These are phyloP conservation scores for Paramormyrops hopkinsi DNA, from an alignment of 2,797 vertebrate genomes.

Conservation along the genomic window DNA sequence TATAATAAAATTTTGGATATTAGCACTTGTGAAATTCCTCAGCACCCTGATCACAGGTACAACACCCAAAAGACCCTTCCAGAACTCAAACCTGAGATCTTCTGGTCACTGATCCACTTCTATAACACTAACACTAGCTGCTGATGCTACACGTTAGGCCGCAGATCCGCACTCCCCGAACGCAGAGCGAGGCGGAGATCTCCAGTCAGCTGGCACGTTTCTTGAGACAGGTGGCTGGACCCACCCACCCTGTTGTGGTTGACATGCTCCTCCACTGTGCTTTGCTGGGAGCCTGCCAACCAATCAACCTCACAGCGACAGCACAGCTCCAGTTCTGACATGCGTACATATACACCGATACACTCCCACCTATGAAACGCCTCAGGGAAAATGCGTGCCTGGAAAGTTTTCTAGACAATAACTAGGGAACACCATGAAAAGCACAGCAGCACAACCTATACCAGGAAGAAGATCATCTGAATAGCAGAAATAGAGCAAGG, in stretches of 20 bases:
- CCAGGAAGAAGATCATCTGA: neutral
- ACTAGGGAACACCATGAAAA: neutral
- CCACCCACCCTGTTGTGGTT: neutral
- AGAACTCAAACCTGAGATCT: neutral
- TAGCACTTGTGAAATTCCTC: neutral
- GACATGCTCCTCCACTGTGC: neutral
- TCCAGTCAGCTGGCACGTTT: neutral
- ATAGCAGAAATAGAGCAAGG: neutral
- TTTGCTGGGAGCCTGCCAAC: neutral
- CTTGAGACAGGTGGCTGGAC: conserved; percentile 7
- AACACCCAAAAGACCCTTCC: neutral
- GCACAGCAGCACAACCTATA: neutral
- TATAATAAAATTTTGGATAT: neutral
- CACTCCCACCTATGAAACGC: neutral
- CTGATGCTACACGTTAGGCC: neutral
- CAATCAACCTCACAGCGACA: conserved; percentile 1
- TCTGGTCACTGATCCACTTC: neutral
- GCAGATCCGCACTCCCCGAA: neutral
- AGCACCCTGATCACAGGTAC: neutral
- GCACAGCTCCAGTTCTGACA: neutral
- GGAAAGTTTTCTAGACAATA: neutral
- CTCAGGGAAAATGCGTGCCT: neutral
- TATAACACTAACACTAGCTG: neutral
- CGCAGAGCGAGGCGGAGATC: neutral
- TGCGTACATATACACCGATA: neutral